phyloP scores from a whole-genome alignment of 1,140 invertebrate genomes.

The Tyrophagus putrescentiae region DNA sequence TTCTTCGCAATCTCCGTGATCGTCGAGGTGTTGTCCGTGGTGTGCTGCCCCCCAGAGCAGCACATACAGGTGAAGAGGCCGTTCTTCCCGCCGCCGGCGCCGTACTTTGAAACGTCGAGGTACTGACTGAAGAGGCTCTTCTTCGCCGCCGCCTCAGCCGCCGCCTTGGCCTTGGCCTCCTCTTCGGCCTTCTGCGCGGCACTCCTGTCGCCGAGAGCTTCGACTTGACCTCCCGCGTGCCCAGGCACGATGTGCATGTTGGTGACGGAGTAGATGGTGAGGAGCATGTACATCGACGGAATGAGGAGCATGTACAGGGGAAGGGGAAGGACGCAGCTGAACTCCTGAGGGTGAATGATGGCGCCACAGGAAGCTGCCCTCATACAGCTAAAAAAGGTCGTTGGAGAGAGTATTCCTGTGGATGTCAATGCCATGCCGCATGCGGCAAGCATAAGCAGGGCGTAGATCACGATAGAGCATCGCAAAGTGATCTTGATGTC shows the following conservation, averaged over 20 bases:
- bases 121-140: neutral
- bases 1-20: neutral
- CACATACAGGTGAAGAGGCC: constrained; percentile 18
- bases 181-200: constrained; percentile 45
- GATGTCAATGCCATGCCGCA: constrained; percentile 32
- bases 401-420: constrained; percentile 67
- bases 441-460: constrained; percentile 48
- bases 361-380: constrained; percentile 96
- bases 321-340: constrained; percentile 87
- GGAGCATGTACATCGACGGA: constrained; percentile 90
- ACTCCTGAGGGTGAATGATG: constrained; percentile 94
- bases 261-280: constrained; percentile 92
- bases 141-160: neutral
- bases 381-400: constrained; percentile 77
- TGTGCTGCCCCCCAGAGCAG: neutral
- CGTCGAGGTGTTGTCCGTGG: neutral
- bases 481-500: constrained; percentile 47
- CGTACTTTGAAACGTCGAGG: neutral
- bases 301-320: constrained; percentile 89
- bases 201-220: constrained; percentile 39
- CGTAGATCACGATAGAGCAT: neutral
- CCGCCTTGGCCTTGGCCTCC: neutral
- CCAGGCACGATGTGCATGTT: constrained; percentile 97
- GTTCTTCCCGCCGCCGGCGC: neutral
- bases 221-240: constrained; percentile 79